Evolutionary conservation across 2,113 vertebrate species (phyloP), one percentile per base, ranked within the genome.

Genomic region (Dascyllus trimaculatus): DNA sequence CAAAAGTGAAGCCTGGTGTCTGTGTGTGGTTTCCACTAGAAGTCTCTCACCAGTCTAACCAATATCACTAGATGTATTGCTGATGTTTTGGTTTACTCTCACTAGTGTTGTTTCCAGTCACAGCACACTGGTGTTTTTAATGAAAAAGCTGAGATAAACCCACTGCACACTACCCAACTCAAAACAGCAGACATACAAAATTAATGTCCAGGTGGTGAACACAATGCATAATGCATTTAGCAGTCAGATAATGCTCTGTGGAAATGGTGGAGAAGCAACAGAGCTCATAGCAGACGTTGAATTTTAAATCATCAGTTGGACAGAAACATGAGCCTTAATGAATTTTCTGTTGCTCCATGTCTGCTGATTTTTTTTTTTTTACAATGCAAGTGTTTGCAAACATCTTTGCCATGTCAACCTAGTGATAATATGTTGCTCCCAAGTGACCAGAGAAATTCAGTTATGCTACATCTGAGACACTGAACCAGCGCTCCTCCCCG

Each of bases 21-120:
- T 71, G n/a, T 19, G 43, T 63, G 5, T 78, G 25, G 17, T 56
- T 61, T 70, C 32, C 29, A 26, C 1, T 35, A n/a, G 18, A 64
- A 65, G 22, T 21, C 32, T 15, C 25, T 1, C 35, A 24, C 52
- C 51, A 29, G 29, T 58, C 26, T 24, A 52, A 56, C 32, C 9
- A 58, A 17, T 32, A 1, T 38, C 9, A 35, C 32, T 10, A 9
- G 1, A 35, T 35, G 32, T 35, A 35, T 35, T 35, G 32, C 7
- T 35, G 32, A 35, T 35, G 32, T 7, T 35, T 35, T 10, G 32
- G 8, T 35, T 35, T 8, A 35, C 32, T 35, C 32, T 35, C 32
- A 35, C 29, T 29, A 29, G 29, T n/a, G 4, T 19, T 49, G 19
- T 49, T 4, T 19, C 29, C 29, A 29, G 29, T 6, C 29, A 29